phyloP scores from a whole-genome alignment of 2,888 invertebrate species.

The Apamea monoglypha region DNA sequence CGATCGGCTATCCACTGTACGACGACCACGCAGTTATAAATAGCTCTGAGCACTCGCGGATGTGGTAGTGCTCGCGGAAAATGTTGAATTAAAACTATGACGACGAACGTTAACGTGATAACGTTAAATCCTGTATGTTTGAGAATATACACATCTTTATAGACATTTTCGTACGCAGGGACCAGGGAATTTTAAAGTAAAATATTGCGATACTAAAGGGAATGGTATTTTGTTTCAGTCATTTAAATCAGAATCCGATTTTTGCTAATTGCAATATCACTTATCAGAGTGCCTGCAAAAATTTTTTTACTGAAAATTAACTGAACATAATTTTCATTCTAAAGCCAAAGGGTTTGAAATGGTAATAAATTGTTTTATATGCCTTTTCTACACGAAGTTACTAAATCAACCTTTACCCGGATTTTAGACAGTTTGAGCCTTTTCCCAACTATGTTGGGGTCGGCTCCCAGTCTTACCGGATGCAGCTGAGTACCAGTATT shows the following conservation, averaged over 20 bases:
- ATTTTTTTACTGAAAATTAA: no score
- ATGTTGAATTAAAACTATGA: constrained; percentile 48
- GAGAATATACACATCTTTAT: neutral
- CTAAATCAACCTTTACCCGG: neutral
- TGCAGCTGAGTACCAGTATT: no score
- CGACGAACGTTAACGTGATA: neutral
- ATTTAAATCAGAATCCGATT: neutral
- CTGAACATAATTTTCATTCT: neutral
- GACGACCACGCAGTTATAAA: constrained; percentile 66
- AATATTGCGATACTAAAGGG: neutral
- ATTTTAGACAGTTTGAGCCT: neutral
- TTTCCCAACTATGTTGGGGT: no score
- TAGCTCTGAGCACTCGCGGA: constrained; percentile 67
- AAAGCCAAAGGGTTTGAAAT: neutral
- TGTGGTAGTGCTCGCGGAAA: constrained; percentile 64
- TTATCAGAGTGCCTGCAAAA: neutral
- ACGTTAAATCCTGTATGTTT: constrained; percentile 1
- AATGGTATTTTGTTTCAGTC: neutral
- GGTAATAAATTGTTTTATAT: neutral
- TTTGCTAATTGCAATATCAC: neutral
- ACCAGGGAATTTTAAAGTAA: neutral
- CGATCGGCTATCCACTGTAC: constrained; percentile 58
- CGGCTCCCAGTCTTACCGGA: no score
- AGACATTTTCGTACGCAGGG: neutral
- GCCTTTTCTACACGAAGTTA: neutral